Base-by-base conservation (phyloP, 2,888 invertebrate genomes). In the Melieria omissa region DNA sequence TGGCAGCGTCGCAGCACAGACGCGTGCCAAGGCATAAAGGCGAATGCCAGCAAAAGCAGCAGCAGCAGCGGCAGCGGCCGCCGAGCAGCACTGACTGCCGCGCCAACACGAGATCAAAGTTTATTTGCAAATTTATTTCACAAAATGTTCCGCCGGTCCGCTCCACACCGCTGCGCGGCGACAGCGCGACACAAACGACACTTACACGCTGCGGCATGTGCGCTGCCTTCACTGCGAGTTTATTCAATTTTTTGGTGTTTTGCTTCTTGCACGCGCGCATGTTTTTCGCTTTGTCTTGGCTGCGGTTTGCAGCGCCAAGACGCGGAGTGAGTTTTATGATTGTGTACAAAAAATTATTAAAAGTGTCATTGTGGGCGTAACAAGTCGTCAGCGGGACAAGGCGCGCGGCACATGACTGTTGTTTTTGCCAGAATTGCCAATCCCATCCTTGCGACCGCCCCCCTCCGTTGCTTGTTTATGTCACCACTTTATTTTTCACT, bases 41-140 rank as follows among this genome's bases (percentile, higher is more conserved):
- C 57, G 8, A 65, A 5, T 29, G 10, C 49, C 52, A 14, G 44
- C 52, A 57, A 9, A 3, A 57, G 14, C 57, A 57, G 57, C 57
- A 57, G 14, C 57, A 57, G 57, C 57, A 57, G 65, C 65, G 52
- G 29, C 65, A n/a, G 29, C 9, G 60, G 41, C 12, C 8, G 8
- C 29, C 14, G 9, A 49, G 12, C 3, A 49, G 49, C 1, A 49
- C n/a, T 16, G 60, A 42, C 64, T 49, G 49, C 44, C 55, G 58
- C 55, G 73, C 73, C 70, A 73, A 67, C 70, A 44, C 12, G 67
- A 55, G 73, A 62, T 73, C 73, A 73, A 63, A 73, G 70, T 73
- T 70, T 71, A 73, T 73, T 70, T 70, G 67, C 55, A 71, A 71
- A 73, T 71, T 67, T 70, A 71, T 73, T 67, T 71, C 57, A 16